Conservation (phyloP, 1,140 invertebrate genomes). For the Nasonia giraulti region DNA sequence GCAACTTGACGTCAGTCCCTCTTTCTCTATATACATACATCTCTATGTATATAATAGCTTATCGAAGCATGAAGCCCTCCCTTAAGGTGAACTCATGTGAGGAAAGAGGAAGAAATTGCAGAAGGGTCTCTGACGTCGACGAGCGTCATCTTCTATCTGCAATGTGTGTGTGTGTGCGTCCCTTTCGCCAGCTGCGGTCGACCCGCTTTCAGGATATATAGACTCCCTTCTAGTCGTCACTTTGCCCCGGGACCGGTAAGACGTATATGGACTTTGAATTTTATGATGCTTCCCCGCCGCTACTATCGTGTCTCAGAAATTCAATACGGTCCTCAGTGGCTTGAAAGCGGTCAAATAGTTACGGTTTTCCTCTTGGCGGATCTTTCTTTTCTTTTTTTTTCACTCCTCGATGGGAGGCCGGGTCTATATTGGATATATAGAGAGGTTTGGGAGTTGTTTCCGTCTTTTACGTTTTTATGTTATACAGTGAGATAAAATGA, state of each 20-base stretch:
- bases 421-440: neutral
- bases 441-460: neutral
- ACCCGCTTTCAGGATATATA: conserved; percentile 24
- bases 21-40: neutral
- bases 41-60: conserved; percentile 35
- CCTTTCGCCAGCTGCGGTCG: conserved; percentile 29
- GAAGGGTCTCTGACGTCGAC: conserved; percentile 33
- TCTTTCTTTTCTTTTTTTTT: neutral
- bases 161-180: neutral
- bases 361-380: neutral
- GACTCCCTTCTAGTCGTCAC: conserved; percentile 31
- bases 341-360: conserved; percentile 12
- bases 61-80: conserved; percentile 54
- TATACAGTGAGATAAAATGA: neutral
- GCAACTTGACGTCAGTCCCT: neutral
- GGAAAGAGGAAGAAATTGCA: conserved; percentile 58
- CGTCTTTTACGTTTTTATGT: neutral
- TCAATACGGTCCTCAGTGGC: conserved; percentile 58
- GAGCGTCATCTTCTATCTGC: conserved; percentile 54
- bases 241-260: conserved; percentile 44
- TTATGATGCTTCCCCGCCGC: conserved; percentile 62
- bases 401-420: neutral
- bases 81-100: conserved; percentile 56
- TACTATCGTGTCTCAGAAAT: conserved; percentile 58
- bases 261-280: conserved; percentile 63